phyloP scores from a whole-genome alignment of 2,888 invertebrate genomes.

The Erebia aethiops region DNA sequence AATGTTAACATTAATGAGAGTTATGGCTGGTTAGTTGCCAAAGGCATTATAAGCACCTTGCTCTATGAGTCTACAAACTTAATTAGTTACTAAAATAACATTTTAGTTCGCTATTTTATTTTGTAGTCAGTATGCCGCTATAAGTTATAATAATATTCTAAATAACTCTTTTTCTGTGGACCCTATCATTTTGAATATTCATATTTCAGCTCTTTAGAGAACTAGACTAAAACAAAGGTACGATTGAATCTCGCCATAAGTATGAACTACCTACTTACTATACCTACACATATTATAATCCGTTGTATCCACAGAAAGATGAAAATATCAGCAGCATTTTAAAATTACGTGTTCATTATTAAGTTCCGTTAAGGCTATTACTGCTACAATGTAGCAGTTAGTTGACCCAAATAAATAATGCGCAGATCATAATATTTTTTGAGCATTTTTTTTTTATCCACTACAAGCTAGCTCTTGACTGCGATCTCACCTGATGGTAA shows the following conservation, averaged over 20 bases:
- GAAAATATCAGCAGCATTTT: too few species aligned
- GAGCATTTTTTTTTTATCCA: too few species aligned
- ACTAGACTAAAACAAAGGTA: too few species aligned
- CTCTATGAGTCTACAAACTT: conserved; percentile 66
- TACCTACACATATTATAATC: too few species aligned
- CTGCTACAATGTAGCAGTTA: background rate
- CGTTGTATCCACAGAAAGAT: too few species aligned
- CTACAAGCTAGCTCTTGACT: too few species aligned
- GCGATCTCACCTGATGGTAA: too few species aligned
- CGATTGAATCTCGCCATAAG: too few species aligned
- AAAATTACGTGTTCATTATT: too few species aligned
- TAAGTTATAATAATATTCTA: background rate
- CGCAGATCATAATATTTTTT: conserved; percentile 4
- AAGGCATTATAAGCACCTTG: conserved; percentile 62
- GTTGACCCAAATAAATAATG: background rate
- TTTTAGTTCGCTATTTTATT: conserved; percentile 46
- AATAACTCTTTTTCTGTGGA: background rate
- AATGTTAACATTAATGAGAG: conserved; percentile 57
- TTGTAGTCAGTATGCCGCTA: background rate
- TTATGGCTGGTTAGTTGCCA: conserved; percentile 58
- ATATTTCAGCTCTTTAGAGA: too few species aligned
- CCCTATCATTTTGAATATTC: too few species aligned
- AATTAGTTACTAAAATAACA: conserved; percentile 63
- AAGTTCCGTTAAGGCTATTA: background rate
- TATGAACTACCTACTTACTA: too few species aligned